A percentile compares a stretch with the other conserved stretches of the same genome.
Conservation (phyloP, 2,797 vertebrate species). For the Varecia variegata region DNA sequence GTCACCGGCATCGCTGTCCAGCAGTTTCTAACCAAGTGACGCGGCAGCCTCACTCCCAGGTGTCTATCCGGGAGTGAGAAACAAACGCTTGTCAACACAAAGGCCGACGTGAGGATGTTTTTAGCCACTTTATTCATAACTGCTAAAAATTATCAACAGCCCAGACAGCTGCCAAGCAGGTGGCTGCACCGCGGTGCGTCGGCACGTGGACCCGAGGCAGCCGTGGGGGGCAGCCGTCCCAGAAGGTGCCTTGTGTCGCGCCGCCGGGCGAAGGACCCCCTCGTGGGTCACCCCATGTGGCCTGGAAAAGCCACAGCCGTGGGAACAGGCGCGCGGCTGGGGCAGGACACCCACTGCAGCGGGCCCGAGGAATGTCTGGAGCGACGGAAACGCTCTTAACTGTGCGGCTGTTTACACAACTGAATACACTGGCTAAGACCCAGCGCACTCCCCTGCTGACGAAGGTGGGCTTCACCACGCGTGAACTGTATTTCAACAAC, state of each 20-base stretch:
- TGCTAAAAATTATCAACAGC: neutral
- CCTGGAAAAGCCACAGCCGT: neutral
- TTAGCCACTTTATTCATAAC: neutral
- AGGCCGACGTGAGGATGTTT: neutral
- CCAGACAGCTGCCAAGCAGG: neutral
- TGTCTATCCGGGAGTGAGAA: neutral
- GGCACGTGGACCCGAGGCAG: neutral
- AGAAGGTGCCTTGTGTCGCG: no score
- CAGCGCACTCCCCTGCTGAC: no score
- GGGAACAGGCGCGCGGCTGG: neutral
- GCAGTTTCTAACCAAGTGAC: neutral
- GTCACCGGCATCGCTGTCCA: rapidly evolving
- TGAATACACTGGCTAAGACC: neutral
- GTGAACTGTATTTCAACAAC: neutral
- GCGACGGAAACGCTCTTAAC: neutral
- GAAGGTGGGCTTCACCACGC: neutral
- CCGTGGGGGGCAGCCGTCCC: no score
- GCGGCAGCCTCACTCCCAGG: neutral
- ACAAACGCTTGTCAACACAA: neutral
- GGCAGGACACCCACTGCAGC: no score
- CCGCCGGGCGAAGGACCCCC: no score
- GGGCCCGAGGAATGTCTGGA: neutral
- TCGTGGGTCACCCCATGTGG: no score
- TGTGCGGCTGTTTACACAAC: neutral
- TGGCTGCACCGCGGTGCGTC: neutral